Conservation (phyloP, 2,888 invertebrate species). For the Hirtodrosophila trivittata region DNA sequence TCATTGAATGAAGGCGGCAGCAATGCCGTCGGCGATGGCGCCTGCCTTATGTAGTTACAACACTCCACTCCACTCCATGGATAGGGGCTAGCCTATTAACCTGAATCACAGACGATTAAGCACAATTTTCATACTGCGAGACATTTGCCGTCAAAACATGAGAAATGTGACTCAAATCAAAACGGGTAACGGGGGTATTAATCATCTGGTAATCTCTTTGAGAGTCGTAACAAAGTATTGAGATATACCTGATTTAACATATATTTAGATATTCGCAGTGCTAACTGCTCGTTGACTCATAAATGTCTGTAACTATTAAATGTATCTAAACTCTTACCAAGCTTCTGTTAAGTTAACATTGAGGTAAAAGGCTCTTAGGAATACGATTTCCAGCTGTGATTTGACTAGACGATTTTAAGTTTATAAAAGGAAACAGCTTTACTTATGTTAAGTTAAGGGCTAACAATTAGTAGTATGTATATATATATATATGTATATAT, state of each 20-base stretch:
- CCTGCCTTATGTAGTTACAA: slow-evolving; percentile 14
- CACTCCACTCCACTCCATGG: not conserved
- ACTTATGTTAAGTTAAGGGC: too few relatives aligned
- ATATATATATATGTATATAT: too few relatives aligned
- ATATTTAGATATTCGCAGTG: not conserved
- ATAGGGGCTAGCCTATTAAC: slow-evolving; percentile 46
- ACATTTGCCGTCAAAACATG: slow-evolving; percentile 19
- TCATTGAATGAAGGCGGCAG: slow-evolving; percentile 23
- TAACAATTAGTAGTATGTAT: too few relatives aligned
- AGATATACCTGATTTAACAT: not conserved
- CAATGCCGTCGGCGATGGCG: slow-evolving; percentile 22
- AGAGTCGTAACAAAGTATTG: not conserved
- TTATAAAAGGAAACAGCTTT: too few relatives aligned
- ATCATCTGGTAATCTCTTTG: not conserved
- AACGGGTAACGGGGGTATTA: slow-evolving; percentile 3
- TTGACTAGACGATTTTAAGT: too few relatives aligned
- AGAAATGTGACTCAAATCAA: slow-evolving; percentile 4
- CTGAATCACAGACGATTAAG: slow-evolving; percentile 31
- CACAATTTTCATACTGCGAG: slow-evolving; percentile 27
- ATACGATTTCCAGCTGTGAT: too few relatives aligned
- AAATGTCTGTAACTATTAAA: too few relatives aligned
- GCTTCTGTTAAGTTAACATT: too few relatives aligned
- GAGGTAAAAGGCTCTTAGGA: too few relatives aligned
- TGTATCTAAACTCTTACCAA: too few relatives aligned
- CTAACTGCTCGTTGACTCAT: too few relatives aligned